Evolutionary conservation across 2,888 invertebrate genomes (phyloP).

Genomic region (Drosophila buzzatii): DNA sequence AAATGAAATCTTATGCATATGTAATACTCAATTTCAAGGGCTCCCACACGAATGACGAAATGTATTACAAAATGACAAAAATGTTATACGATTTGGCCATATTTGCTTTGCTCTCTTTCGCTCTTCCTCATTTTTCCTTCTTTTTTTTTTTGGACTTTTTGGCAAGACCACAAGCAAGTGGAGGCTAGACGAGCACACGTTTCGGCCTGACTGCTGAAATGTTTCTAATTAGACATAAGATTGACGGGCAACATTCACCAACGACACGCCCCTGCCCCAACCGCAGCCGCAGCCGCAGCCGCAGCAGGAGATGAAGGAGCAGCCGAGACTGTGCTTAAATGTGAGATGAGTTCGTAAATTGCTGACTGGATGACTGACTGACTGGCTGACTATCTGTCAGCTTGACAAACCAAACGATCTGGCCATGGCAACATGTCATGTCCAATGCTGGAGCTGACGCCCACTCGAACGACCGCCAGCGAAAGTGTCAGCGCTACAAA

Average conservation of each 20-base stretch:
- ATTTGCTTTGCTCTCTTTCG: neutral
- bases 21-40: conserved; percentile 37
- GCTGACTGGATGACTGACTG: conserved; percentile 3
- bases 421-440: conserved; percentile 45
- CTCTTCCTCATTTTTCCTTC: neutral
- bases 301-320: neutral
- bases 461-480: conserved; percentile 13
- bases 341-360: conserved; percentile 25
- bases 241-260: conserved; percentile 57
- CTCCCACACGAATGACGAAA: conserved; percentile 28
- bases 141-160: conserved; percentile 33
- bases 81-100: conserved; percentile 20
- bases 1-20: conserved; percentile 25
- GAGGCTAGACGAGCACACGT: conserved; percentile 30
- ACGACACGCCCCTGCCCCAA: conserved; percentile 1
- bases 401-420: conserved; percentile 14
- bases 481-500: conserved; percentile 14
- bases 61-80: conserved; percentile 40
- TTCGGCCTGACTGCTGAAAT: conserved; percentile 45
- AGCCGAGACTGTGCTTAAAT: conserved; percentile 5
- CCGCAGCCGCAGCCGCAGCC: neutral
- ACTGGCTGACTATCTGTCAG: conserved; percentile 7
- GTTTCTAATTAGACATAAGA: conserved; percentile 70
- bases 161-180: conserved; percentile 41
- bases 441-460: conserved; percentile 18